Conservation (phyloP, 2,888 invertebrate species). For the Muschampia plurimacula region DNA sequence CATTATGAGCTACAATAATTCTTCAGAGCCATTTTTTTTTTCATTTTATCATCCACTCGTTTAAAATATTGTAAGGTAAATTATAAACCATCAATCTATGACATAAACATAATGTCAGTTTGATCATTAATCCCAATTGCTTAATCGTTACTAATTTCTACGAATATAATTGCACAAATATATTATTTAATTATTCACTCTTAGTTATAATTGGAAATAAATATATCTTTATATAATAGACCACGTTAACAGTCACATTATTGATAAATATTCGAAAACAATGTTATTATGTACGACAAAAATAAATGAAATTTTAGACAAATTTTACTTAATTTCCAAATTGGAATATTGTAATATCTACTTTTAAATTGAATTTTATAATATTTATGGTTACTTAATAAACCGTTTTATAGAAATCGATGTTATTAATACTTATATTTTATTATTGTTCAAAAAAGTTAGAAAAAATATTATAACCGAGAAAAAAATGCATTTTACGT, state of each 20-base stretch:
- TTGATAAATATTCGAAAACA: not conserved
- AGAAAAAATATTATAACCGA: too few relatives aligned
- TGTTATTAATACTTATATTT: too few relatives aligned
- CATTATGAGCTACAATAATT: too few relatives aligned
- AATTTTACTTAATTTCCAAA: not conserved
- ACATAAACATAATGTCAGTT: not conserved
- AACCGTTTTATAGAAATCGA: not conserved
- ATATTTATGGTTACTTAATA: not conserved
- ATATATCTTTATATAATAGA: constrained; percentile 5
- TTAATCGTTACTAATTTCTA: not conserved
- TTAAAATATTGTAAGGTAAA: too few relatives aligned
- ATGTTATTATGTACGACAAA: not conserved
- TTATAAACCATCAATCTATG: too few relatives aligned
- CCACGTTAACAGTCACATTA: constrained; percentile 32
- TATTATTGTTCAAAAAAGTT: too few relatives aligned
- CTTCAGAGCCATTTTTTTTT: not conserved
- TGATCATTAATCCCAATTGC: not conserved
- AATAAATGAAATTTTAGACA: not conserved
- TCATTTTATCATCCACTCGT: too few relatives aligned
- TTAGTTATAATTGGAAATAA: constrained; percentile 2
- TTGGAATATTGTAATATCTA: not conserved
- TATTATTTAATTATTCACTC: constrained; percentile 2
- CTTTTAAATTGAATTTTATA: not conserved
- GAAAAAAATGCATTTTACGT: too few relatives aligned
- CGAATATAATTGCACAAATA: not conserved